Base-by-base conservation (phyloP, 2,113 vertebrate genomes). In the Pontoporia blainvillei region DNA sequence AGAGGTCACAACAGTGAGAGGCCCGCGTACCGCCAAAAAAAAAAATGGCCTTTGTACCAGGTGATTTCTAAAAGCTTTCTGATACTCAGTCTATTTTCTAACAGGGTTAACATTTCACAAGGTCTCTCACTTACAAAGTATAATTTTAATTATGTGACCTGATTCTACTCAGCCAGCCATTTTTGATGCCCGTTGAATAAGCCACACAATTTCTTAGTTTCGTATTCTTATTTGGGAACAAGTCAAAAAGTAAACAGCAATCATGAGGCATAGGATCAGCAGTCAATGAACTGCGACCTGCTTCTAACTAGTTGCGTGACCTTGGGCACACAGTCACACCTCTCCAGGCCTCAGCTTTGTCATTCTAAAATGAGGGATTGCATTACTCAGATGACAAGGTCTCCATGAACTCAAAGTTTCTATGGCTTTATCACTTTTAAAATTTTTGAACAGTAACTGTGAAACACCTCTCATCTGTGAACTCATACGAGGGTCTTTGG, bases 141-240 rank as follows among this genome's bases (percentile, higher is more conserved):
- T 57, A 90, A 86, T 86, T 97, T 90, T 88, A 76, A 54, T 54
- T 72, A 82, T 49, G 31, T 91, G 90, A 96, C 31, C 79, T 89
- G 41, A 23, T 94, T 96, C 61, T 90, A 88, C 31, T 66, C 81
- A 39, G 34, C 25, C 14, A 62, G 57, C 2, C 61, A 78, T 91
- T 96, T 95, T 67, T 57, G 1, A 36, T 46, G n/a, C 72, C 15
- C 20, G 41, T 71, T 90, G 66, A 95, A 64, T 31, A 91, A 96
- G 36, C 0, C 54, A 82, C 5, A 46, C 41, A 21, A 27, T 88
- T 85, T 88, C 39, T 91, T 72, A 72, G 36, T 81, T 81, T 83
- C 29, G 54, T n/a, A 81, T 49, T 91, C 54, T 86, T 72, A 76
- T 85, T 86, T 86, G 59, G 61, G n/a, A 78, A 82, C 10, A 95